Conservation (phyloP, 2,113 vertebrate species). For the Dipodomys merriami region DNA sequence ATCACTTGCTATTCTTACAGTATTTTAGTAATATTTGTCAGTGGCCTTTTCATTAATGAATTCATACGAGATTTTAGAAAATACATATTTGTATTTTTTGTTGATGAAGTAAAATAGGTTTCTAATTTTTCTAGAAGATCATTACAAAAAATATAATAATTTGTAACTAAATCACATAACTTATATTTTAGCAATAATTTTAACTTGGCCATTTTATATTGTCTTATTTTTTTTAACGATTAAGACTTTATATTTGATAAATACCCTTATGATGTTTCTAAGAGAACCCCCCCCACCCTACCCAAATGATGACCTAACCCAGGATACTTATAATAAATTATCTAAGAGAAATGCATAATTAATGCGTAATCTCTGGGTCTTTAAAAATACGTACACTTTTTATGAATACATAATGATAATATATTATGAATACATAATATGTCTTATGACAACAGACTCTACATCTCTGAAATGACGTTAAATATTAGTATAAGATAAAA, state of each 20-base stretch:
- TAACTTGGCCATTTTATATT: slow-evolving; percentile 14
- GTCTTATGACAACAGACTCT: slow-evolving; percentile 18
- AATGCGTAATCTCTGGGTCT: slow-evolving; percentile 3
- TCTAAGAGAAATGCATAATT: slow-evolving; percentile 32
- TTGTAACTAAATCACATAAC: slow-evolving; percentile 41
- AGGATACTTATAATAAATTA: slow-evolving; percentile 22
- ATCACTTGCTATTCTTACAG: slow-evolving; percentile 45
- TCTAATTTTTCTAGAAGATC: slow-evolving; percentile 42
- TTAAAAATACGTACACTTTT: slow-evolving; percentile 47
- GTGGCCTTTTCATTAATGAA: slow-evolving; percentile 30
- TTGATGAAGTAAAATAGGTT: slow-evolving; percentile 20
- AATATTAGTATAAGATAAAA: slow-evolving; percentile 34
- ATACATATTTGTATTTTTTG: slow-evolving; percentile 15
- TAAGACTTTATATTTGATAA: slow-evolving; percentile 53
- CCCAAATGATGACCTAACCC: neutral
- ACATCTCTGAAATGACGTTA: slow-evolving; percentile 51
- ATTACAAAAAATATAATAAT: neutral
- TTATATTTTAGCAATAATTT: slow-evolving; percentile 49
- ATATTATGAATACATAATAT: neutral
- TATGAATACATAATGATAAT: neutral
- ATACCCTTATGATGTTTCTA: slow-evolving; percentile 44
- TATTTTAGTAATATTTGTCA: slow-evolving; percentile 49
- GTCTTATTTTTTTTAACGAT: slow-evolving; percentile 41
- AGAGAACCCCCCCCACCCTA: neutral
- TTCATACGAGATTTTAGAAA: slow-evolving; percentile 42